Conservation (phyloP, 2,888 invertebrate species). For the Oxytorus armatus region DNA sequence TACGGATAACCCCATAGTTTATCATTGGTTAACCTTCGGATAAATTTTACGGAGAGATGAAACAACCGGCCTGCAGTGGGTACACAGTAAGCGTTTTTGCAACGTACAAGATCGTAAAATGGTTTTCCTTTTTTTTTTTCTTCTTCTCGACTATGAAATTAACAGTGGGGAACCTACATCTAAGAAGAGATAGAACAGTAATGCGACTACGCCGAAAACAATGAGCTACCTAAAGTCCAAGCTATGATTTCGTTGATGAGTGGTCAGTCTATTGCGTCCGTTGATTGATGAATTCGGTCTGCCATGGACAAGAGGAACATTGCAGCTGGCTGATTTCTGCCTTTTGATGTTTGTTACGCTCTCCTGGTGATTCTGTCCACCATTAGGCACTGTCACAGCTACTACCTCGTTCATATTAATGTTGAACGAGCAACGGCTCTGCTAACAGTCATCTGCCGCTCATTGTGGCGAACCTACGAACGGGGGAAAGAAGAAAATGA, state of each 20-base stretch:
- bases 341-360: conserved; percentile 83
- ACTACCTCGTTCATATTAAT: conserved; percentile 84
- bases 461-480: conserved; percentile 79
- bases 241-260: conserved; percentile 95
- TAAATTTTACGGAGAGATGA: background rate
- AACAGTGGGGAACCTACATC: background rate
- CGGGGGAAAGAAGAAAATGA: conserved; percentile 20
- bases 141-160: conserved; percentile 2
- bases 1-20: no score
- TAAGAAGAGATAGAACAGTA: conserved; percentile 25
- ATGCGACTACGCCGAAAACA: conserved; percentile 33
- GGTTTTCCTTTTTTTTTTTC: background rate
- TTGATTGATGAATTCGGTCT: conserved; percentile 85
- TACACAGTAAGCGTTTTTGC: background rate
- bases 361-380: conserved; percentile 82
- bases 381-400: conserved; percentile 82
- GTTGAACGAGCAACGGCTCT: conserved; percentile 80
- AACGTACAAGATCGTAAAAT: conserved; percentile 6
- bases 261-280: conserved; percentile 86
- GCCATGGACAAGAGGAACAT: conserved; percentile 87
- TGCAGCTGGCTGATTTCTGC: conserved; percentile 83
- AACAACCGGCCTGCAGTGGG: no score
- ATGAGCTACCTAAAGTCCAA: conserved; percentile 92
- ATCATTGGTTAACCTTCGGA: background rate
- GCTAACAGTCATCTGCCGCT: conserved; percentile 84